These are phyloP conservation scores for Heptranchias perlo DNA, from an alignment of 2,113 vertebrate species.

Conservation along the genomic window DNA sequence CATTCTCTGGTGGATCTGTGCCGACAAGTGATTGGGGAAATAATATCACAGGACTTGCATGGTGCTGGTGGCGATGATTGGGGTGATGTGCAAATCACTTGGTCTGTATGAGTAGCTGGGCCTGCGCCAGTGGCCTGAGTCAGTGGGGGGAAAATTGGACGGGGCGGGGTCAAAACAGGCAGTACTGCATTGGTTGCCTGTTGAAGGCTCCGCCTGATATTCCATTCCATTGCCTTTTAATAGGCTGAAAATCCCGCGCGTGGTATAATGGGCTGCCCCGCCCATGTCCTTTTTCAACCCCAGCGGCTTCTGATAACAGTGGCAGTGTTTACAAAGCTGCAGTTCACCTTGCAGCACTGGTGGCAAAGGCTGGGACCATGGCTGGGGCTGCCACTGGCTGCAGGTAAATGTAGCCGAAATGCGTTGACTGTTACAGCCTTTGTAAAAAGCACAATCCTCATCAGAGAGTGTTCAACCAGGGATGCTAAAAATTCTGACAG, in stretches of 20 bases:
- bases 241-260: background rate
- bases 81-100: background rate
- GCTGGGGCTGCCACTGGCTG: background rate
- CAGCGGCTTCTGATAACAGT: background rate
- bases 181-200: background rate
- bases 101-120: background rate
- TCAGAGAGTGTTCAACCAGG: background rate
- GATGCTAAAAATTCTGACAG: background rate
- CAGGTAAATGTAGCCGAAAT: background rate
- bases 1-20: background rate
- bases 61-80: background rate
- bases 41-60: background rate
- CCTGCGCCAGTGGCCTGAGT: background rate
- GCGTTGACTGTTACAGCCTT: background rate
- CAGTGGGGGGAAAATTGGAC: background rate
- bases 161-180: background rate
- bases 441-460: background rate
- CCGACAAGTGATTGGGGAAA: background rate
- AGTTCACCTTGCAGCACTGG: background rate
- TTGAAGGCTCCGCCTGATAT: background rate
- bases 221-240: background rate
- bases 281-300: background rate
- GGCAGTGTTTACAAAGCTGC: background rate
- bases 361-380: background rate
- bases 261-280: background rate